Base-by-base conservation (phyloP, 1,140 invertebrate genomes). In the Carcinoscorpius rotundicauda region DNA sequence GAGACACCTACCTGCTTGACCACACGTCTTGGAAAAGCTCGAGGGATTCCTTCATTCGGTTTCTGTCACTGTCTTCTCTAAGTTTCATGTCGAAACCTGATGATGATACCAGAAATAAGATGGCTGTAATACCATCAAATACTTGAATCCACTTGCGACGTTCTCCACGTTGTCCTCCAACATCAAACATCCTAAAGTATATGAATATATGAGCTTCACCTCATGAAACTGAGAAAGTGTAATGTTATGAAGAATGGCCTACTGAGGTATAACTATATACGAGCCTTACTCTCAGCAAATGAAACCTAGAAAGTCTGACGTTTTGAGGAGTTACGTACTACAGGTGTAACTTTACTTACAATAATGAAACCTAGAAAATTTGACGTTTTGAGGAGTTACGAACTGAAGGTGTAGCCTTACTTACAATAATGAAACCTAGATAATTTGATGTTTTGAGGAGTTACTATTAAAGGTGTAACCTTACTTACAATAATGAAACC, bases 141-240 rank as follows among this genome's bases (percentile, higher is more conserved):
- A 87, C 86, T 81, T 87, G 77, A 67, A 89, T 89, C 89, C 88
- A 91, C 75, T 89, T 89, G 70, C 86, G 86, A 49, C 89, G 77
- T 74, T 91, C 87, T 8, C 88, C 88, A 66, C 86, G 77, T 76
- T 93, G 90, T 0, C 90, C 90, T 0, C 87, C 87, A 3, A 88
- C 86, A 71, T 88, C 87, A 69, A 84, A 87, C 86, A 88, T 86
- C 72, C 73, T 72, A 10, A 3, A 29, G 29, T 29, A 29, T 29
- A 29, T 29, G 8, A 59, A 51, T 4, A 6, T 3, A 62, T 4
- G 52, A 29, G 29, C 29, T 29, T 29, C 29, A 29, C 29, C 29
- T 29, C 0, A 11, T 48, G 8, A 62, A 52, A 51, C n/a, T n/a
- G 61, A 8, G 50, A 51, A 9, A 6, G 52, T 29, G 29, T 29